These are phyloP conservation scores for Zaprionus kolodkinae DNA, from an alignment of 1,140 invertebrate genomes.

Conservation along the genomic window DNA sequence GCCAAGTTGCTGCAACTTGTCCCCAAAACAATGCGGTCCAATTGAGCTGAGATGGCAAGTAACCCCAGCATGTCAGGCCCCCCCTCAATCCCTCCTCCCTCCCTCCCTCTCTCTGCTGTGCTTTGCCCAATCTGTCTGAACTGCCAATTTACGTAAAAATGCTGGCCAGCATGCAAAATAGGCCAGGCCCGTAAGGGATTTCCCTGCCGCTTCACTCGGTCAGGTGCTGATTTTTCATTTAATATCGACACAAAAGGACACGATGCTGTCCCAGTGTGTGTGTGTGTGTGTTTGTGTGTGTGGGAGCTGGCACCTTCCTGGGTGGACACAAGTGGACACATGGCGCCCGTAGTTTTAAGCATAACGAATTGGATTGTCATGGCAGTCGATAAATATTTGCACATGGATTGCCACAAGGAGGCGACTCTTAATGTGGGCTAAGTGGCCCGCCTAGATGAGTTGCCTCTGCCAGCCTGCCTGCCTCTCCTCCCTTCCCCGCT, in stretches of 20 bases:
- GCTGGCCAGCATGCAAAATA: constrained; percentile 56
- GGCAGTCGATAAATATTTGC: constrained; percentile 74
- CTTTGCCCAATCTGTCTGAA: constrained; percentile 50
- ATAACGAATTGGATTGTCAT: constrained; percentile 75
- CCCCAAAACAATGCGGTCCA: constrained; percentile 40
- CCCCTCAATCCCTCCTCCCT: neutral
- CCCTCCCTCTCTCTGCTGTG: neutral
- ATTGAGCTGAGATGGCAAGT: constrained; percentile 20
- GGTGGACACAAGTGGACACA: constrained; percentile 19
- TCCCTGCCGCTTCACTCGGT: constrained; percentile 2
- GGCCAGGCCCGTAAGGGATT: constrained; percentile 27
- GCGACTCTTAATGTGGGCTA: constrained; percentile 66
- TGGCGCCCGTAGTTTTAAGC: constrained; percentile 69
- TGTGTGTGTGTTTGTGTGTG: constrained; percentile 4
- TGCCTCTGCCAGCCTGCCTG: too few species aligned
- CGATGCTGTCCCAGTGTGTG: neutral
- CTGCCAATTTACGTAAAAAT: constrained; percentile 75
- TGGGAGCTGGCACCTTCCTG: constrained; percentile 31
- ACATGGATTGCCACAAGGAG: constrained; percentile 31
- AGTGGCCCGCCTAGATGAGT: constrained; percentile 44
- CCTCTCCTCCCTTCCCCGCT: neutral
- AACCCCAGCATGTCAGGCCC: neutral
- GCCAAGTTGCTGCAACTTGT: constrained; percentile 35
- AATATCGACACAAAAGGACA: constrained; percentile 43
- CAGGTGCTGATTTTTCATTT: constrained; percentile 71